phyloP scores from a whole-genome alignment of 2,888 invertebrate species.

The Tuberolachnus salignus region DNA sequence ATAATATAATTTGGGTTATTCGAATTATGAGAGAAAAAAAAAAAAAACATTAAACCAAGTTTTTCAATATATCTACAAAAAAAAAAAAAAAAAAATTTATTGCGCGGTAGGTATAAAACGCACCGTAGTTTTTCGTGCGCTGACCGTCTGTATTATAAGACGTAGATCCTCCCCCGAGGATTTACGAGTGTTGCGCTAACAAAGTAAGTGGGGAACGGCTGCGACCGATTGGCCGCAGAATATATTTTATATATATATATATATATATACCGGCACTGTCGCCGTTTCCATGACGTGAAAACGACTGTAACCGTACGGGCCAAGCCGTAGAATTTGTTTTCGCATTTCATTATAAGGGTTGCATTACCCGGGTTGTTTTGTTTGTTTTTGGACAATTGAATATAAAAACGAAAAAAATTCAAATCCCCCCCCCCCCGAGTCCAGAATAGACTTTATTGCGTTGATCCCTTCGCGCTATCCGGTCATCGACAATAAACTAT shows the following conservation, averaged over 20 bases:
- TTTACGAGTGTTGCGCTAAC: neutral
- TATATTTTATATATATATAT: constrained; percentile 10
- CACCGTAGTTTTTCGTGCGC: neutral
- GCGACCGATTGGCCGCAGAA: constrained; percentile 20
- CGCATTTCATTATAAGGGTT: constrained; percentile 13
- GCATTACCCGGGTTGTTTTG: neutral
- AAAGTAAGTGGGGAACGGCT: neutral
- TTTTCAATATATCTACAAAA: too few relatives aligned
- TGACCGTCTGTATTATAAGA: neutral
- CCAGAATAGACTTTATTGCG: too few relatives aligned
- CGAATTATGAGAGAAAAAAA: too few relatives aligned
- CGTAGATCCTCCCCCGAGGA: constrained; percentile 10
- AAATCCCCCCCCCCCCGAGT: neutral
- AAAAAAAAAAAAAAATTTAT: neutral
- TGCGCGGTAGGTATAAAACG: neutral
- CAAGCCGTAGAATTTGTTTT: neutral
- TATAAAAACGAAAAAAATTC: neutral
- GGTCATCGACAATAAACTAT: neutral
- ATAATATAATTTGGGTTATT: too few relatives aligned
- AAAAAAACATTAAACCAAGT: too few relatives aligned
- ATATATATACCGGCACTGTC: neutral
- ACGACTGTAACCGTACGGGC: neutral
- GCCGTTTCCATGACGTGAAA: neutral
- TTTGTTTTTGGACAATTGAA: constrained; percentile 30
- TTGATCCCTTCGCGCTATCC: too few relatives aligned